phyloP scores from a whole-genome alignment of 2,113 vertebrate species.

The Scortum barcoo region DNA sequence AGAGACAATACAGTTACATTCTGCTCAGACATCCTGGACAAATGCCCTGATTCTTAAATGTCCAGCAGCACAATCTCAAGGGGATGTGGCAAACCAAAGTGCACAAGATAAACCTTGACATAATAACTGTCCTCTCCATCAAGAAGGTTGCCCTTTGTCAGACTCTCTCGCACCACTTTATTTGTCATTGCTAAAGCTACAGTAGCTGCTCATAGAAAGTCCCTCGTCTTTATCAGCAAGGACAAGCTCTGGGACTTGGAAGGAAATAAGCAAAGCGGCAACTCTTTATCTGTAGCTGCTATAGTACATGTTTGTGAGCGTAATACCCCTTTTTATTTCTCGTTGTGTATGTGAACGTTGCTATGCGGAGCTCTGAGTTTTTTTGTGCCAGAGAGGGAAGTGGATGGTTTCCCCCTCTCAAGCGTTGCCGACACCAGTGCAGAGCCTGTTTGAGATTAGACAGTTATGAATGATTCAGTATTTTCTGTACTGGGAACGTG shows the following conservation, averaged over 20 bases:
- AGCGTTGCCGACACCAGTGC: background rate
- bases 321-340: constrained; percentile 58
- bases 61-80: constrained; percentile 48
- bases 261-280: constrained; percentile 41
- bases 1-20: constrained; percentile 45
- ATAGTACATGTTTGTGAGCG: constrained; percentile 68
- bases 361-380: constrained; percentile 22
- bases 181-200: constrained; percentile 38
- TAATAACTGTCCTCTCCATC: constrained; percentile 36
- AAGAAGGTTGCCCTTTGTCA: constrained; percentile 48
- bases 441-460: constrained; percentile 43
- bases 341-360: constrained; percentile 61
- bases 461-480: constrained; percentile 51
- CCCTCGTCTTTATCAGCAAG: constrained; percentile 45
- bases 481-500: constrained; percentile 54
- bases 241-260: constrained; percentile 26
- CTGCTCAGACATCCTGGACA: constrained; percentile 50
- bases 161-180: constrained; percentile 18
- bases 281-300: constrained; percentile 59
- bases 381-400: constrained; percentile 42
- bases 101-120: constrained; percentile 35
- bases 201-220: constrained; percentile 44
- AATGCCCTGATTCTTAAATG: constrained; percentile 42
- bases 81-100: constrained; percentile 25
- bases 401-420: constrained; percentile 30